phyloP scores from a whole-genome alignment of 1,140 invertebrate species.

The Phymastichus coffea region DNA sequence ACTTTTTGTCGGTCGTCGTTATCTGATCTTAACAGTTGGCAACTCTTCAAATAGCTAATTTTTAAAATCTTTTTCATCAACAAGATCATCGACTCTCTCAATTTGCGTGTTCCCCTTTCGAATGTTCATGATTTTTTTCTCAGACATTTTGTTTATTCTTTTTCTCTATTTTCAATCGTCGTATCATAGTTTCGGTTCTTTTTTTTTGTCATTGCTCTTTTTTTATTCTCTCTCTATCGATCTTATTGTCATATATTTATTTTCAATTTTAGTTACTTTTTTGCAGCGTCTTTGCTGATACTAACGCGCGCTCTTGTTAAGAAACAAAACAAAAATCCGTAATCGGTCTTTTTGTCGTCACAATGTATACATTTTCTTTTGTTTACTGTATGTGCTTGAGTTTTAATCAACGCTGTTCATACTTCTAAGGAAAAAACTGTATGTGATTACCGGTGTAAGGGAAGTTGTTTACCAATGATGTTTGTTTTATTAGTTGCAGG shows the following conservation, averaged over 20 bases:
- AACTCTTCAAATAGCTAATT: constrained; percentile 29
- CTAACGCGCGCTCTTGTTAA: not conserved
- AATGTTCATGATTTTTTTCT: constrained; percentile 21
- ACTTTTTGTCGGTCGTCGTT: constrained; percentile 27
- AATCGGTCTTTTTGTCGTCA: constrained; percentile 31
- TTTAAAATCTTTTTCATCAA: constrained; percentile 8
- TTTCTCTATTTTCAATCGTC: constrained; percentile 14
- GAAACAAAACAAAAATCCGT: constrained; percentile 17
- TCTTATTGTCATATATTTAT: constrained; percentile 16
- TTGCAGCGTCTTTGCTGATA: constrained; percentile 25
- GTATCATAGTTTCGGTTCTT: constrained; percentile 8
- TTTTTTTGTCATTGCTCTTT: constrained; percentile 24
- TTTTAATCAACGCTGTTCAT: constrained; percentile 29
- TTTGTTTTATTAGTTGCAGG: constrained; percentile 2
- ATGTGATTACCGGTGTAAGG: constrained; percentile 6
- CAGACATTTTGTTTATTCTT: constrained; percentile 19
- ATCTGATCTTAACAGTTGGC: constrained; percentile 29
- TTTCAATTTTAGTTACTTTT: constrained; percentile 15
- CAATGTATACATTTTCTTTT: constrained; percentile 33
- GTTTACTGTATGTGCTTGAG: constrained; percentile 28
- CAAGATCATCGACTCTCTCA: constrained; percentile 23
- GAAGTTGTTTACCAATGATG: not conserved
- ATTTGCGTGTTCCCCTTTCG: constrained; percentile 18
- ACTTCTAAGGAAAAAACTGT: constrained; percentile 14
- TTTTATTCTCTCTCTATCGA: constrained; percentile 6